Evolutionary conservation across 2,797 vertebrate species (phyloP).

Genomic region (Sebastes trivittatus): DNA sequence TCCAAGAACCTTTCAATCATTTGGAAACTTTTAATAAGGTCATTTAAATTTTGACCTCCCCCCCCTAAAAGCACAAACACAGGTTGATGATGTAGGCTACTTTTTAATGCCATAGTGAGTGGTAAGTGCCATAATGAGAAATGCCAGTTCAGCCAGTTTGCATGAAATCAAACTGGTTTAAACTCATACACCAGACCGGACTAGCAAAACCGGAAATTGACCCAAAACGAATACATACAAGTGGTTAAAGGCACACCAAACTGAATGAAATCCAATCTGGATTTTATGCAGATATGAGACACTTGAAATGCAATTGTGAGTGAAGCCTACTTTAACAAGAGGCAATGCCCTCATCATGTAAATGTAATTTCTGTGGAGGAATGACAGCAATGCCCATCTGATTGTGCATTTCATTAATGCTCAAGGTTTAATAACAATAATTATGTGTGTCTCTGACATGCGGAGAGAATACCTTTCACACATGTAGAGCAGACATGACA

Average conservation of each 20-base stretch:
- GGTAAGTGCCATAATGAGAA: no score
- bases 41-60: neutral
- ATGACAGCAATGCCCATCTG: neutral
- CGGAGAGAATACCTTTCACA: neutral
- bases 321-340: neutral
- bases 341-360: neutral
- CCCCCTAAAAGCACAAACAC: neutral
- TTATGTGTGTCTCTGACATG: neutral
- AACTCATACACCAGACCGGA: neutral
- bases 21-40: neutral
- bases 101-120: neutral
- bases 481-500: neutral
- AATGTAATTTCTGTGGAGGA: neutral
- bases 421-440: slow-evolving; percentile 7
- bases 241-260: neutral
- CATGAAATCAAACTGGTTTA: neutral
- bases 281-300: neutral
- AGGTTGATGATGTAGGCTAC: neutral
- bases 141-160: neutral
- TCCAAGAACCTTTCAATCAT: no score
- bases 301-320: neutral
- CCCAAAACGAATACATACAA: neutral
- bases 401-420: neutral
- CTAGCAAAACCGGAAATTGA: no score
- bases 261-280: neutral